Conservation (phyloP, 2,797 vertebrate species). For the Gadopsis marmoratus region DNA sequence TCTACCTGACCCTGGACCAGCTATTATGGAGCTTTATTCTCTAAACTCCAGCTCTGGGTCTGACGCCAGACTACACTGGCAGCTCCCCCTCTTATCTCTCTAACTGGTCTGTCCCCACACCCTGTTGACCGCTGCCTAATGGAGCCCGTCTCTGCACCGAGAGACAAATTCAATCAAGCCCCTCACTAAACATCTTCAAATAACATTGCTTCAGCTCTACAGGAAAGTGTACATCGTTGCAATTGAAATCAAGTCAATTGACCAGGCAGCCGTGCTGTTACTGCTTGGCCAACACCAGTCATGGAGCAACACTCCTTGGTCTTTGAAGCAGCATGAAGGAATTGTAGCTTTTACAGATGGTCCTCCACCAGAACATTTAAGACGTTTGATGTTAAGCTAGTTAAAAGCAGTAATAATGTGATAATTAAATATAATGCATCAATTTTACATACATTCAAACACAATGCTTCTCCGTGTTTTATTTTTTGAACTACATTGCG, state of each 20-base stretch:
- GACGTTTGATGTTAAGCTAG: background rate
- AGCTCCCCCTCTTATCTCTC: slow-evolving; percentile 72
- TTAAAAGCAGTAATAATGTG: background rate
- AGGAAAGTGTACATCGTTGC: slow-evolving; percentile 50
- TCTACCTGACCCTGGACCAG: slow-evolving; percentile 83
- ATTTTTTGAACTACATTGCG: background rate
- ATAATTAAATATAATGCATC: background rate
- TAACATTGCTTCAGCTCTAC: slow-evolving; percentile 60
- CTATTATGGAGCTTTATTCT: slow-evolving; percentile 85
- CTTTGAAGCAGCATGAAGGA: background rate
- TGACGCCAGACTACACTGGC: slow-evolving; percentile 75
- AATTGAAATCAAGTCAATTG: slow-evolving; percentile 53
- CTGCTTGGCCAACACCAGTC: slow-evolving; percentile 5
- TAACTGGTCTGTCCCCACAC: slow-evolving; percentile 79
- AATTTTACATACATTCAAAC: background rate
- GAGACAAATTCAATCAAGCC: slow-evolving; percentile 78
- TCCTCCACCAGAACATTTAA: background rate
- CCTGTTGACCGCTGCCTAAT: slow-evolving; percentile 81
- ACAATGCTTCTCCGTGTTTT: background rate
- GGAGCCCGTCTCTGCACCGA: slow-evolving; percentile 70
- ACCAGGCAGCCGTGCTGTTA: slow-evolving; percentile 18
- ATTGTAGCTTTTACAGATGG: background rate
- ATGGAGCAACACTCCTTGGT: background rate
- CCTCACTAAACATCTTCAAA: slow-evolving; percentile 74
- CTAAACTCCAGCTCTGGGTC: slow-evolving; percentile 80